A percentile compares a stretch with the other conserved stretches of the same genome.
Evolutionary conservation across 1,140 invertebrate species (phyloP).

Genomic region (Fopius arisanus): DNA sequence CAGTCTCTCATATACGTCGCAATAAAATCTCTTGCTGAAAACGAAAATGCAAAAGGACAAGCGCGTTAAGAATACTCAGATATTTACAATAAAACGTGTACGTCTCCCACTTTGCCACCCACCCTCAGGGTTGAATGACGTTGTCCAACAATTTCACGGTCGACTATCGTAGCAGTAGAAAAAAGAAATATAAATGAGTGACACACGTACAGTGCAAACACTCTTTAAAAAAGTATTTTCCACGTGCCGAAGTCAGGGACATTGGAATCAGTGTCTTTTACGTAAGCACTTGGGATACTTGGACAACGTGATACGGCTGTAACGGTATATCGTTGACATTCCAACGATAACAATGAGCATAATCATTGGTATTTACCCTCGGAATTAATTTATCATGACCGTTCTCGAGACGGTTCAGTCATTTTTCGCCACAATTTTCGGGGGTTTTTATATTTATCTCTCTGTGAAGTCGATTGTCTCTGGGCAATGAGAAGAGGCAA

Average conservation of each 20-base stretch:
- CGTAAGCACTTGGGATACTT: conserved; percentile 3
- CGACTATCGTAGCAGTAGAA: background rate
- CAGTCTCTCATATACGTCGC: background rate
- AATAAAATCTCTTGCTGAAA: background rate
- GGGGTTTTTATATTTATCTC: background rate
- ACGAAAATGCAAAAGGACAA: background rate
- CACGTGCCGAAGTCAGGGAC: conserved; percentile 23
- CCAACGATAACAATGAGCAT: conserved; percentile 18
- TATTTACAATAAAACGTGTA: background rate
- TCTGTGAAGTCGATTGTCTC: background rate
- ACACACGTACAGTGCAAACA: background rate
- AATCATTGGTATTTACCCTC: background rate
- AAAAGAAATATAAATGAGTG: background rate
- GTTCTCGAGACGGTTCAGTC: background rate
- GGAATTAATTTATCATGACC: background rate
- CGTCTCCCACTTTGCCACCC: background rate
- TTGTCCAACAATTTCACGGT: background rate
- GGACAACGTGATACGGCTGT: conserved; percentile 16
- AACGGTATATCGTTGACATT: conserved; percentile 21
- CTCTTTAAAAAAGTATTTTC: conserved; percentile 4
- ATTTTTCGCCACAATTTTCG: background rate
- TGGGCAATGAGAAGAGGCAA: background rate
- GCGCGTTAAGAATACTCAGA: background rate
- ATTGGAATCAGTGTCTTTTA: conserved; percentile 18
- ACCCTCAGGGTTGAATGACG: conserved; percentile 8